These are phyloP conservation scores for Palloptera scutellata DNA, from an alignment of 2,888 invertebrate genomes.

Conservation along the genomic window DNA sequence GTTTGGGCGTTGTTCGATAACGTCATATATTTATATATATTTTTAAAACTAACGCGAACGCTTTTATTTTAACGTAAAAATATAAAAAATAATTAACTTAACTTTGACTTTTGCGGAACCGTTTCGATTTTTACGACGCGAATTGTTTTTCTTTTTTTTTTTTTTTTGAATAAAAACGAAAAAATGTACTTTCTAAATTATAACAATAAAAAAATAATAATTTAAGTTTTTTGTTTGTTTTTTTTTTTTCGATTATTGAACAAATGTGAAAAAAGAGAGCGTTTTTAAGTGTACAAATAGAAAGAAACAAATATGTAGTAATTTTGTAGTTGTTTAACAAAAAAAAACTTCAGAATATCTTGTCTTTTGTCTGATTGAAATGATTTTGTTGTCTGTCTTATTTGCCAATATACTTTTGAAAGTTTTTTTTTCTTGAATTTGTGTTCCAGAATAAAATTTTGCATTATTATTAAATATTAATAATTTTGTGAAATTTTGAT, in stretches of 20 bases:
- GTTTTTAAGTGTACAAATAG: slow-evolving; percentile 31
- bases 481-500: too few species aligned
- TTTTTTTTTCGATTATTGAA: neutral
- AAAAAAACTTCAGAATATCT: slow-evolving; percentile 23
- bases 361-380: neutral
- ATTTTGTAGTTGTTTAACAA: slow-evolving; percentile 28
- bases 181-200: slow-evolving; percentile 21
- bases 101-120: neutral
- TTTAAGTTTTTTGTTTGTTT: neutral
- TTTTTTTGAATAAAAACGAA: neutral
- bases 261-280: slow-evolving; percentile 39
- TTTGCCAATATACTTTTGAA: slow-evolving; percentile 31
- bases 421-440: slow-evolving; percentile 24
- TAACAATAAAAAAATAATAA: neutral
- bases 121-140: too few species aligned
- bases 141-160: neutral
- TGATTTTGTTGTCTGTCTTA: slow-evolving; percentile 34
- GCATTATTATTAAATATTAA: too few species aligned
- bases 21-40: too few species aligned
- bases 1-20: slow-evolving; percentile 65
- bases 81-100: too few species aligned
- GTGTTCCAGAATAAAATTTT: slow-evolving; percentile 19
- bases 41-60: neutral
- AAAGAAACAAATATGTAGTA: slow-evolving; percentile 32
- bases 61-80: neutral